A percentile compares a stretch with the other conserved stretches of the same genome.
Evolutionary conservation across 2,888 invertebrate species (phyloP).

Genomic region (Drosophila pullipes): DNA sequence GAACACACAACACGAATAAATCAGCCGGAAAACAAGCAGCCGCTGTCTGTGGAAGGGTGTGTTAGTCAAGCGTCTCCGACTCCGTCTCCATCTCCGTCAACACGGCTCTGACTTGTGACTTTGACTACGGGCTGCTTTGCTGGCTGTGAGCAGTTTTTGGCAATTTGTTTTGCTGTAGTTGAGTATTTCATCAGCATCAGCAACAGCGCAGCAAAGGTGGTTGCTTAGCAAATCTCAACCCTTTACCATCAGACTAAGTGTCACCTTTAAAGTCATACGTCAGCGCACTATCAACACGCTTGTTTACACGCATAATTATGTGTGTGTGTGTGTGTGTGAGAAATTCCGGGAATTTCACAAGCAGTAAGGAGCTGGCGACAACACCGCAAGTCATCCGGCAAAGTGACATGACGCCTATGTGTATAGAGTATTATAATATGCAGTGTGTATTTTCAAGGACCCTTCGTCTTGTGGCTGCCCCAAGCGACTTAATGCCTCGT

Average conservation of each 20-base stretch:
- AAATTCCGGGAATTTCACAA: constrained; percentile 61
- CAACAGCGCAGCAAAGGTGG: constrained; percentile 25
- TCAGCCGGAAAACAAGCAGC: constrained; percentile 74
- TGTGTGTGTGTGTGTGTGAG: constrained; percentile 41
- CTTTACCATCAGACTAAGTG: constrained; percentile 35
- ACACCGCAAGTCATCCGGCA: constrained; percentile 36
- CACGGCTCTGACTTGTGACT: constrained; percentile 5
- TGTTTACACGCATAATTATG: constrained; percentile 81
- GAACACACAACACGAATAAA: constrained; percentile 82
- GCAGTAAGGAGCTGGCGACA: constrained; percentile 16
- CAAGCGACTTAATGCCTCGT: constrained; percentile 70
- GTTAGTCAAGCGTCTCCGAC: constrained; percentile 21
- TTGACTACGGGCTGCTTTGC: constrained; percentile 3
- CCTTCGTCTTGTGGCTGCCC: constrained; percentile 63
- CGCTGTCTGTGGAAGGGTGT: constrained; percentile 45
- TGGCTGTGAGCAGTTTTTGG: constrained; percentile 53
- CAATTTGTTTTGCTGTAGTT: constrained; percentile 74
- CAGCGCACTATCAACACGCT: constrained; percentile 79
- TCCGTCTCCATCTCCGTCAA: not conserved
- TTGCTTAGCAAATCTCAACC: constrained; percentile 46
- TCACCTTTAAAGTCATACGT: constrained; percentile 63
- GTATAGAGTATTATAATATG: not conserved
- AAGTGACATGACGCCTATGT: constrained; percentile 12
- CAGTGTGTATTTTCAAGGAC: not conserved
- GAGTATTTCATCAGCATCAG: constrained; percentile 61